Evolutionary conservation across 2,113 vertebrate species (phyloP).

Genomic region (Menura novaehollandiae): DNA sequence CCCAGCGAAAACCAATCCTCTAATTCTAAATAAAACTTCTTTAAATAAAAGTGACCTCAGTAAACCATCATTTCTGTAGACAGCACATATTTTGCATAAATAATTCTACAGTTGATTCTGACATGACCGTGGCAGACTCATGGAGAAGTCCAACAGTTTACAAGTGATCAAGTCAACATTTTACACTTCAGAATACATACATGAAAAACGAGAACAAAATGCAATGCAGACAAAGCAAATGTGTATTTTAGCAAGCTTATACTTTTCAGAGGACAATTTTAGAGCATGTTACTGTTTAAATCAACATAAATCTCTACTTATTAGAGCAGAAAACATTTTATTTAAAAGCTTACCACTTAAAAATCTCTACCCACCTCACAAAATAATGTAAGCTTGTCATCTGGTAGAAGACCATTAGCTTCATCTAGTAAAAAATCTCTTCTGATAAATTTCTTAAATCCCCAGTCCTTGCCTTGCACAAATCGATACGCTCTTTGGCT

Average conservation of each 20-base stretch:
- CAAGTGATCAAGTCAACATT: neutral
- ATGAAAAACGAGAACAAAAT: neutral
- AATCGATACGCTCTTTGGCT: slow-evolving; percentile 99
- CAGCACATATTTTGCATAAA: neutral
- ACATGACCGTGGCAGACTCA: neutral
- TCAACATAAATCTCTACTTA: neutral
- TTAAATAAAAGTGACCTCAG: neutral
- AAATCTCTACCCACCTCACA: slow-evolving; percentile 85
- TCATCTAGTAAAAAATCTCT: slow-evolving; percentile 98
- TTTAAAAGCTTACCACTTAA: neutral
- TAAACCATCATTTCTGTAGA: neutral
- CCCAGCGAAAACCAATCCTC: neutral
- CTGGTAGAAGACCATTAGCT: slow-evolving; percentile 95
- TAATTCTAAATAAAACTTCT: neutral
- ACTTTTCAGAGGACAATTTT: neutral
- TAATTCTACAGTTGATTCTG: neutral
- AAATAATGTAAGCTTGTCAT: slow-evolving; percentile 97
- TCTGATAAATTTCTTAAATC: slow-evolving; percentile 98
- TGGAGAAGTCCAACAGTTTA: neutral
- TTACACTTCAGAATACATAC: fast-evolving
- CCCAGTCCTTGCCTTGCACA: slow-evolving; percentile 99
- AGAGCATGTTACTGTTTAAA: neutral
- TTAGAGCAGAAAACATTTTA: neutral
- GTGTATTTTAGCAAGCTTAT: neutral
- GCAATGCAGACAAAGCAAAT: neutral